Conservation (phyloP, 2,113 vertebrate genomes). For the Thalassoma bifasciatum region DNA sequence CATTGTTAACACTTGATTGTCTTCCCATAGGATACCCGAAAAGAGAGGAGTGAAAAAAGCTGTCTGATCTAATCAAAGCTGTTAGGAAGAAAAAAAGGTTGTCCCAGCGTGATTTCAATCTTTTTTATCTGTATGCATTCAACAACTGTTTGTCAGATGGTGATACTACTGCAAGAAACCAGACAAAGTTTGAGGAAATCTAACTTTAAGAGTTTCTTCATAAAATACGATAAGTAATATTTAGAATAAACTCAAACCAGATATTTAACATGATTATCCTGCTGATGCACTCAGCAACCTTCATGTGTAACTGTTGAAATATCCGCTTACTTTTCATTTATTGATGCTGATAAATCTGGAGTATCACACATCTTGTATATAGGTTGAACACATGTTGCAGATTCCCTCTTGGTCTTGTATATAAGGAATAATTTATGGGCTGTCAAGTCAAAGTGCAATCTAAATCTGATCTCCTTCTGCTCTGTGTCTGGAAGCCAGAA, state of each 20-base stretch:
- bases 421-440: neutral
- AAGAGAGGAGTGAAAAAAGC: conserved; percentile 11
- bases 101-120: conserved; percentile 44
- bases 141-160: conserved; percentile 22
- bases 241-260: neutral
- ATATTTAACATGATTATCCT: neutral
- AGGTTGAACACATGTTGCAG: neutral
- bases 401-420: neutral
- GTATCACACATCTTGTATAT: neutral
- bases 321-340: neutral
- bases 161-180: conserved; percentile 1
- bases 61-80: conserved; percentile 70
- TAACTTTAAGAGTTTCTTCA: neutral
- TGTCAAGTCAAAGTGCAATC: neutral
- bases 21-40: conserved; percentile 59
- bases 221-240: neutral
- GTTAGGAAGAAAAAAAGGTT: conserved; percentile 36
- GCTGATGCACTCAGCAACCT: neutral
- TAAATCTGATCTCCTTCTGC: neutral
- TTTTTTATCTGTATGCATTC: conserved; percentile 39
- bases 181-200: neutral
- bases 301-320: neutral
- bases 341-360: neutral
- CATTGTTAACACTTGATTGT: conserved; percentile 79
- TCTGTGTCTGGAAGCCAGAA: neutral